These are phyloP conservation scores for Augiades crinisus DNA, from an alignment of 2,888 invertebrate genomes.

Conservation along the genomic window DNA sequence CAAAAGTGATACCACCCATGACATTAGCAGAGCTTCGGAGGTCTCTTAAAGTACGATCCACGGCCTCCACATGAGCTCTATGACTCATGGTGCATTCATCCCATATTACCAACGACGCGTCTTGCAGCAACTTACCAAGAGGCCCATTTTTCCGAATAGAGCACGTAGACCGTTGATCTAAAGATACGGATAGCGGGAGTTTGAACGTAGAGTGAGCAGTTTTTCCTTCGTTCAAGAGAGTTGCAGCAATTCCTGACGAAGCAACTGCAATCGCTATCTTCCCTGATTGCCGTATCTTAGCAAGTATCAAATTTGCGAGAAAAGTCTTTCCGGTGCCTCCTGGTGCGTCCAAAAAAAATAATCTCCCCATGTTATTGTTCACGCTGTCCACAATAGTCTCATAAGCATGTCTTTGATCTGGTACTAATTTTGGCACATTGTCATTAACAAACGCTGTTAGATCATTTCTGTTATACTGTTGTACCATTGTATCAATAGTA, in stretches of 20 bases:
- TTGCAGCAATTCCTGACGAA: constrained; percentile 8
- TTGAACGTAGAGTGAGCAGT: constrained; percentile 8
- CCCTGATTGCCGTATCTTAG: constrained; percentile 26
- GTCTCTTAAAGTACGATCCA: background rate
- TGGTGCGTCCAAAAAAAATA: constrained; percentile 30
- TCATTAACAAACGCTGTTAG: constrained; percentile 17
- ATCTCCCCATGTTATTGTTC: constrained; percentile 4
- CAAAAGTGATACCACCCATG: constrained; percentile 33
- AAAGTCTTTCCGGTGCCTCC: constrained; percentile 31
- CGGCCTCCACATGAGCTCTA: constrained; percentile 25
- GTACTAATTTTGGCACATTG: constrained; percentile 31
- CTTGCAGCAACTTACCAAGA: constrained; percentile 41
- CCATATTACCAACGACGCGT: constrained; percentile 33
- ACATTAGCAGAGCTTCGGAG: background rate
- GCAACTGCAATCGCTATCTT: constrained; percentile 24
- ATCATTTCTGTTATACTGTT: constrained; percentile 30
- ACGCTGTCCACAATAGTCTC: constrained; percentile 29
- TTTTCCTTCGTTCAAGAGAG: background rate
- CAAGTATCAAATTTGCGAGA: constrained; percentile 28
- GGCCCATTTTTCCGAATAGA: constrained; percentile 36
- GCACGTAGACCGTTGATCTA: constrained; percentile 29
- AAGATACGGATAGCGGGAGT: background rate
- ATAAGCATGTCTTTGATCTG: constrained; percentile 32
- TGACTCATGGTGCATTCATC: constrained; percentile 36
- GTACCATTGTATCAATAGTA: constrained; percentile 26